Evolutionary conservation across 1,140 invertebrate species (phyloP).

Genomic region (Nasonia vitripennis): DNA sequence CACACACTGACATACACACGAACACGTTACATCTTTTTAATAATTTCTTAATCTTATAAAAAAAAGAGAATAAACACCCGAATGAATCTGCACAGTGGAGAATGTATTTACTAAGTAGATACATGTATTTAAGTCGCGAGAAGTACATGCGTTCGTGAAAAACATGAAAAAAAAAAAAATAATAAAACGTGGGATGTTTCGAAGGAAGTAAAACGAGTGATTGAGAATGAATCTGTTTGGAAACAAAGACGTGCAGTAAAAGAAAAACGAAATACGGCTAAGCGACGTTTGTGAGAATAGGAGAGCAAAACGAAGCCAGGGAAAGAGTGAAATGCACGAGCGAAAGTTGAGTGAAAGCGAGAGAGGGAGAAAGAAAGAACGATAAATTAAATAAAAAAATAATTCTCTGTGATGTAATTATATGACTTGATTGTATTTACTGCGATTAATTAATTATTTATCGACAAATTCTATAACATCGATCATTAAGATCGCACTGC

Average conservation of each 20-base stretch:
- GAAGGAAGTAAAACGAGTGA: constrained; percentile 34
- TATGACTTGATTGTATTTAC: constrained; percentile 56
- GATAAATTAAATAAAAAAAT: constrained; percentile 54
- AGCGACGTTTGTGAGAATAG: constrained; percentile 9
- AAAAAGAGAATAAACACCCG: constrained; percentile 47
- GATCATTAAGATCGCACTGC: constrained; percentile 45
- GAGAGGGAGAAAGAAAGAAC: constrained; percentile 47
- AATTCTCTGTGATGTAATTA: constrained; percentile 56
- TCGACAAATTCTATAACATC: constrained; percentile 50
- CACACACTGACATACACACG: constrained; percentile 26
- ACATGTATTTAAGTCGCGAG: constrained; percentile 44
- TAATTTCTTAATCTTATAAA: constrained; percentile 51
- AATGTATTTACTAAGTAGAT: constrained; percentile 51
- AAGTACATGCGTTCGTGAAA: constrained; percentile 41
- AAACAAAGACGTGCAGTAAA: constrained; percentile 19
- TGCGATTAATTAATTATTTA: constrained; percentile 56
- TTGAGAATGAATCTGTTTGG: constrained; percentile 25
- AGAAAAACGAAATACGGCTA: background rate
- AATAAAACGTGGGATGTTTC: constrained; percentile 14
- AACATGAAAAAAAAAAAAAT: background rate
- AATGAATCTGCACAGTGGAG: constrained; percentile 52
- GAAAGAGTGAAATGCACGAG: constrained; percentile 42
- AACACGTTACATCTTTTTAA: constrained; percentile 49
- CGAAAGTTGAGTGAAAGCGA: constrained; percentile 43
- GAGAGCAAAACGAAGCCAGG: constrained; percentile 30